Conservation (phyloP, 2,797 vertebrate species). For the Xyrichtys novacula region DNA sequence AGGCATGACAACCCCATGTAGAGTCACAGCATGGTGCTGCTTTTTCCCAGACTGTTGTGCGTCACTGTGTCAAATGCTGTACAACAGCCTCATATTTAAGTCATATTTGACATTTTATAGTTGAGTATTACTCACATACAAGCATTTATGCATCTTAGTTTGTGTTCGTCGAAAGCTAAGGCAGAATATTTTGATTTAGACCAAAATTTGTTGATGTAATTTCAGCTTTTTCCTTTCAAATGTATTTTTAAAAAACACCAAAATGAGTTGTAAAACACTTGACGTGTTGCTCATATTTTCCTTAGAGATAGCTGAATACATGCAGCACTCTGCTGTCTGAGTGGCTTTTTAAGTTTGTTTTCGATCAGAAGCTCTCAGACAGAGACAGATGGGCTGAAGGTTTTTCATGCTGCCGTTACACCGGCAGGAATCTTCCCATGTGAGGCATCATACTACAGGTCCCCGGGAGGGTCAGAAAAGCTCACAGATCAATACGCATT, state of each 20-base stretch:
- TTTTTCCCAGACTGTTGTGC: conserved; percentile 20
- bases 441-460: conserved; percentile 64
- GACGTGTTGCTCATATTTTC: conserved; percentile 26
- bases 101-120: conserved; percentile 3
- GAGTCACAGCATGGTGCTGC: conserved; percentile 34
- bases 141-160: neutral
- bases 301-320: conserved; percentile 22
- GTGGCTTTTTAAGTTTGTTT: conserved; percentile 31
- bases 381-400: conserved; percentile 68
- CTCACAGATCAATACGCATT: conserved; percentile 80
- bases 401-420: conserved; percentile 31
- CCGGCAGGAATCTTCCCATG: conserved; percentile 64
- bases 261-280: conserved; percentile 6
- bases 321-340: conserved; percentile 11
- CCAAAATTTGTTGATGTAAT: neutral
- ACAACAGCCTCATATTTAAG: conserved; percentile 13
- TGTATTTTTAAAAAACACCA: conserved; percentile 1
- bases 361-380: conserved; percentile 53
- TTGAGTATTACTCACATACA: neutral
- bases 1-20: conserved; percentile 45
- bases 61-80: conserved; percentile 21
- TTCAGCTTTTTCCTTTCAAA: neutral
- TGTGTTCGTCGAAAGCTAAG: neutral
- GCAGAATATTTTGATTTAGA: neutral
- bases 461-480: conserved; percentile 62